These are phyloP conservation scores for Synanthedon formicaeformis DNA, from an alignment of 2,888 invertebrate genomes.

Conservation along the genomic window DNA sequence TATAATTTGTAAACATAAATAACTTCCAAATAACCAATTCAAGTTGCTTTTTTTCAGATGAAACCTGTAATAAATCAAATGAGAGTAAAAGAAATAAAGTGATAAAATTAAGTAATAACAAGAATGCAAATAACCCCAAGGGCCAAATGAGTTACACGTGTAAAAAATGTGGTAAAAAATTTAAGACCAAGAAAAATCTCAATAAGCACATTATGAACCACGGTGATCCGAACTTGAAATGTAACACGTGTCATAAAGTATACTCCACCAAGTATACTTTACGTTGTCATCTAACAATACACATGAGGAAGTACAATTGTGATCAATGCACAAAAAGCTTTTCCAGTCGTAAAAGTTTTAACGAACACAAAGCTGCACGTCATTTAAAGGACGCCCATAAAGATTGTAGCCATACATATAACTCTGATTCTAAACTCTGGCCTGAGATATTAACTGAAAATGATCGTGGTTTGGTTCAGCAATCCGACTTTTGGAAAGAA, in stretches of 20 bases:
- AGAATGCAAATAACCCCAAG: no score
- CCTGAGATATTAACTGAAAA: no score
- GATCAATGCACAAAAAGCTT: slow-evolving; percentile 35
- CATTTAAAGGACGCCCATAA: slow-evolving; percentile 37
- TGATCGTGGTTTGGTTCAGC: no score
- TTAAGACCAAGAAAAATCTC: slow-evolving; percentile 46
- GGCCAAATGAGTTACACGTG: slow-evolving; percentile 14
- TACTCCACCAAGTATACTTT: slow-evolving; percentile 57
- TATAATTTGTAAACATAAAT: no score
- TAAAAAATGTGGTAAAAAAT: slow-evolving; percentile 40
- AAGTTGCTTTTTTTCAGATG: no score
- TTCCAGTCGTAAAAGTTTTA: slow-evolving; percentile 21
- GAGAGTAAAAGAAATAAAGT: no score
- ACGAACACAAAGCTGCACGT: slow-evolving; percentile 26
- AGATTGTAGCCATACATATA: slow-evolving; percentile 24
- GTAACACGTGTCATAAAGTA: slow-evolving; percentile 52
- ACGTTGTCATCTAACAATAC: slow-evolving; percentile 50
- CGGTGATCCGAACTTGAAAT: slow-evolving; percentile 57
- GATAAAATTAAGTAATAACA: no score
- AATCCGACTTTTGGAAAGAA: no score
- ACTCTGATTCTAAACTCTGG: slow-evolving; percentile 18
- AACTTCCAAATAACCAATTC: no score
- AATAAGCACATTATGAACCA: slow-evolving; percentile 48
- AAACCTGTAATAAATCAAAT: no score
- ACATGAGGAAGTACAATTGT: slow-evolving; percentile 40